These are phyloP conservation scores for Tragulus kanchil DNA, from an alignment of 2,113 vertebrate genomes.

Conservation along the genomic window DNA sequence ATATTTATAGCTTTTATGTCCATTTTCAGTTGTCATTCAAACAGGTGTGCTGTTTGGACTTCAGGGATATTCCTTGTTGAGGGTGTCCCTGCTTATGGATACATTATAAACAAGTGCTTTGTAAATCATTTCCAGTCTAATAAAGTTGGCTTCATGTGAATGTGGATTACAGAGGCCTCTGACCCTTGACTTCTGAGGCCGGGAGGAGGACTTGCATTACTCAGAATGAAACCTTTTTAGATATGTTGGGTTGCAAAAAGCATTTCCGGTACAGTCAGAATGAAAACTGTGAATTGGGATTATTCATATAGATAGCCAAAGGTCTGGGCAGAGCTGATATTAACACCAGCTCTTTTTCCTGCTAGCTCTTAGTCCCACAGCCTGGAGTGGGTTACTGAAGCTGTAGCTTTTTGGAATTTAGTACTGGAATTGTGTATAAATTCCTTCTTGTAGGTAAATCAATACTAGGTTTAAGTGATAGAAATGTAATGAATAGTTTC, in stretches of 20 bases:
- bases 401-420: not conserved
- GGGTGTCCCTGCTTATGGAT: not conserved
- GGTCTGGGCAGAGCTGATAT: constrained; percentile 60
- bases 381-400: not conserved
- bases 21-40: constrained; percentile 25
- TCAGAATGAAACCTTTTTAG: constrained; percentile 71
- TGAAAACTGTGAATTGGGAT: constrained; percentile 71
- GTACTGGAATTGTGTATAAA: not conserved
- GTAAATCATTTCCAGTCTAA: not conserved
- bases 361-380: not conserved
- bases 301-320: constrained; percentile 74
- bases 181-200: constrained; percentile 64
- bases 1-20: constrained; percentile 17
- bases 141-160: constrained; percentile 58
- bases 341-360: constrained; percentile 19
- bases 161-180: constrained; percentile 58
- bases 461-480: not conserved
- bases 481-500: not conserved
- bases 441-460: not conserved
- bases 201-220: constrained; percentile 55
- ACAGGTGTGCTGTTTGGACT: not conserved
- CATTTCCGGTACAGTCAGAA: constrained; percentile 72
- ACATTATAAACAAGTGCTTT: not conserved
- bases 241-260: constrained; percentile 75
- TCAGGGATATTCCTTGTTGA: not conserved